These are phyloP conservation scores for Setophaga kirtlandii DNA, from an alignment of 2,113 vertebrate genomes.

Conservation along the genomic window DNA sequence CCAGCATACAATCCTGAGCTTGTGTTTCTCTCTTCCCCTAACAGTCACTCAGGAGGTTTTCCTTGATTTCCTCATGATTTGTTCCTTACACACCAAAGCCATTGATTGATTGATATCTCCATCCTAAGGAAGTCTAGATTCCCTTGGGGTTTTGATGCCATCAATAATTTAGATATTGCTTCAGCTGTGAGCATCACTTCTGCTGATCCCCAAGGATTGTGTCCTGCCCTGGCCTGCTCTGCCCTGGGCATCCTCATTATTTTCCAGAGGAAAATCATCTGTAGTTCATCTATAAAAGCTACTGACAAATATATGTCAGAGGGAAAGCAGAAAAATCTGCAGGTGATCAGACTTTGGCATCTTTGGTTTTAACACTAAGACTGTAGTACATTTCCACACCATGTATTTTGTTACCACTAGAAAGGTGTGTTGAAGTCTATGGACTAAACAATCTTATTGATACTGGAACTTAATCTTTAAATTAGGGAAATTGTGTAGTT, in stretches of 20 bases:
- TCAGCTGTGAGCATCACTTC: background rate
- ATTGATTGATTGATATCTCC: background rate
- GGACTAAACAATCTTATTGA: background rate
- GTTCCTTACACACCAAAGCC: background rate
- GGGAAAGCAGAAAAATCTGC: background rate
- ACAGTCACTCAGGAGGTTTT: background rate
- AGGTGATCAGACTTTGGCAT: background rate
- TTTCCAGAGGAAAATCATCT: background rate
- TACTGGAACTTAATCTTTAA: background rate
- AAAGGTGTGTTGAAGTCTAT: background rate
- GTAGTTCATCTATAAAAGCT: background rate
- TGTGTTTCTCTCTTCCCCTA: background rate
- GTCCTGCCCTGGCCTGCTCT: background rate
- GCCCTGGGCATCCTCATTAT: background rate
- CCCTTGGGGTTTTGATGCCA: background rate
- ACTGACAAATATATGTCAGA: background rate
- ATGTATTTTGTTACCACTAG: background rate
- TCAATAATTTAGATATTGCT: background rate
- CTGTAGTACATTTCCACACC: background rate
- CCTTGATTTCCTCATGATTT: background rate
- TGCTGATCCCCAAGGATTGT: background rate
- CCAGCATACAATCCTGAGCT: background rate
- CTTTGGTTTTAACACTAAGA: background rate
- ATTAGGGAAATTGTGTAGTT: background rate
- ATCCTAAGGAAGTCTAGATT: background rate